phyloP scores from a whole-genome alignment of 2,888 invertebrate genomes.

The Cheilosia vulpina region DNA sequence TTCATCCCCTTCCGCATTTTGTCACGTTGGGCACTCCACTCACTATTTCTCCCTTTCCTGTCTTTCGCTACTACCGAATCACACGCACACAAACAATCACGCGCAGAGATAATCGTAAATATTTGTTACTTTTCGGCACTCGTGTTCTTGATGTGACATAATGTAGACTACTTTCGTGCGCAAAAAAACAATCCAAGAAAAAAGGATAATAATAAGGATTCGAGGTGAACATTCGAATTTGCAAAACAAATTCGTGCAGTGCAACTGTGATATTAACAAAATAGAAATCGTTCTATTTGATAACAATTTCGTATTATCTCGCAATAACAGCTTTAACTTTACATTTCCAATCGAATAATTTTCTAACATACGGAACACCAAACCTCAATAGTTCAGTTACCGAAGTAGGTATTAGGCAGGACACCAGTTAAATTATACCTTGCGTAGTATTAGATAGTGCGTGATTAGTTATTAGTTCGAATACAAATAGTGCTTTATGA shows the following conservation, averaged over 20 bases:
- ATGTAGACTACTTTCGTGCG: conserved; percentile 47
- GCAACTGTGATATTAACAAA: conserved; percentile 64
- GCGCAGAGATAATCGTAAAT: conserved; percentile 59
- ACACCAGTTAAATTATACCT: conserved; percentile 16
- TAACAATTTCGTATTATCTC: conserved; percentile 14
- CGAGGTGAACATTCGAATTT: conserved; percentile 14
- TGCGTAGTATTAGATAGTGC: conserved; percentile 14
- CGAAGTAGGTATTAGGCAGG: conserved; percentile 26
- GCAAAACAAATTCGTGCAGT: conserved; percentile 17
- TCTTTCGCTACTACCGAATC: neutral
- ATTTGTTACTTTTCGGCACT: conserved; percentile 63
- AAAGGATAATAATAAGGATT: conserved; percentile 15
- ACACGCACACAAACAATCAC: conserved; percentile 6
- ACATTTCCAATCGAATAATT: conserved; percentile 13
- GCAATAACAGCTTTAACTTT: conserved; percentile 51
- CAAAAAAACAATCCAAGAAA: neutral
- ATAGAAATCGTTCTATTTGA: neutral
- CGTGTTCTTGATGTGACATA: conserved; percentile 70
- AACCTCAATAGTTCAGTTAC: conserved; percentile 25
- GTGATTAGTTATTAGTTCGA: conserved; percentile 21
- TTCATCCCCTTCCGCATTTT: conserved; percentile 35
- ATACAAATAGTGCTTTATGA: conserved; percentile 48
- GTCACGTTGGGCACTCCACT: conserved; percentile 31
- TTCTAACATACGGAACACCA: conserved; percentile 57
- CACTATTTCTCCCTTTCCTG: conserved; percentile 1